Percentiles rank a stretch among this genome's conserved stretches.
Evolutionary conservation across 2,797 vertebrate species (phyloP).

Genomic region (Phoxinus dragarum): DNA sequence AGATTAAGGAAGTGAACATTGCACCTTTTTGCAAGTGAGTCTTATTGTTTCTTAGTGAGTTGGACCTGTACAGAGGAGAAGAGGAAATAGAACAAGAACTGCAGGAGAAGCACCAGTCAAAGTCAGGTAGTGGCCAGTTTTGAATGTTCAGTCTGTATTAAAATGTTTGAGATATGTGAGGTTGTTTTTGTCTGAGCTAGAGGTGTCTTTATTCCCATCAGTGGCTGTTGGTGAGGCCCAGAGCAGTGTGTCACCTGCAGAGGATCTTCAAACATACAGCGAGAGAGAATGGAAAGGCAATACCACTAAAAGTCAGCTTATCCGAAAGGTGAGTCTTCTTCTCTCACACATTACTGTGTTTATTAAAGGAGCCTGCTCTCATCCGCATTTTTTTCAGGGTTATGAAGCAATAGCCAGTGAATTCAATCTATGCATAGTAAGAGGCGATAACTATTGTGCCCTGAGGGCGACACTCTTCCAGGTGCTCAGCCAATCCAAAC

Average conservation of each 20-base stretch:
- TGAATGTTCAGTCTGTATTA: background rate
- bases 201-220: conserved; percentile 3
- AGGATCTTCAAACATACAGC: conserved; percentile 83
- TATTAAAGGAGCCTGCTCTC: background rate
- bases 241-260: conserved; percentile 77
- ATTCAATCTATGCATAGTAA: conserved; percentile 82
- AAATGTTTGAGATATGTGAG: background rate
- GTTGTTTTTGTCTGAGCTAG: background rate
- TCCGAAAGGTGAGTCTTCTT: conserved; percentile 79
- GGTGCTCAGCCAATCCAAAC: conserved; percentile 75
- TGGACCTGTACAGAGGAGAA: conserved; percentile 63
- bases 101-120: conserved; percentile 37
- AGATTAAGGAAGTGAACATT: conserved; percentile 1
- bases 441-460: conserved; percentile 89
- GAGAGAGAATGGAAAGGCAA: conserved; percentile 85
- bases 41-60: conserved; percentile 52
- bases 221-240: conserved; percentile 38
- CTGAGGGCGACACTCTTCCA: conserved; percentile 87
- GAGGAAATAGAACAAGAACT: conserved; percentile 62
- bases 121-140: conserved; percentile 26
- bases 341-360: background rate
- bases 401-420: conserved; percentile 79
- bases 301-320: conserved; percentile 80
- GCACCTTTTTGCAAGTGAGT: background rate
- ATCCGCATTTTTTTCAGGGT: conserved; percentile 48